phyloP scores from a whole-genome alignment of 2,113 vertebrate species.

The Coptodon rendalli region DNA sequence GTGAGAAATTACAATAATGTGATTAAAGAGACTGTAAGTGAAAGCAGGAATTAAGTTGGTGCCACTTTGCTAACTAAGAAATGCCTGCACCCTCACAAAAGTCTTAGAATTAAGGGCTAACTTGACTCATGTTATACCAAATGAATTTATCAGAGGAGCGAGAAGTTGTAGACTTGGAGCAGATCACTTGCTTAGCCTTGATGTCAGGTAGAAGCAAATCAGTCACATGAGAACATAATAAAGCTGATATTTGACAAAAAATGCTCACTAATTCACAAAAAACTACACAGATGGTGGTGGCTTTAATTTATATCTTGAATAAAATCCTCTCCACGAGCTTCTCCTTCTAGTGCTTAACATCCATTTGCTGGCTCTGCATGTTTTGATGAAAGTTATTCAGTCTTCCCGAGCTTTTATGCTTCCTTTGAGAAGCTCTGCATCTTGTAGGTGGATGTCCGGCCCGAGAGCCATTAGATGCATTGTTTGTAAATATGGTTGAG shows the following conservation, averaged over 20 bases:
- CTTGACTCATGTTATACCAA: neutral
- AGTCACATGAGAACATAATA: fast-evolving
- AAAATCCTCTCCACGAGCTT: neutral
- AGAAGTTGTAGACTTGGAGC: neutral
- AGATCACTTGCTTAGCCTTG: neutral
- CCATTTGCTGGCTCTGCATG: neutral
- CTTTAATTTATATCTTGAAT: neutral
- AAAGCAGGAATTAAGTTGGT: neutral
- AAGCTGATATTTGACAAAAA: neutral
- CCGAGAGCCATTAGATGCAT: constrained; percentile 39
- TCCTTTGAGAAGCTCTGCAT: neutral
- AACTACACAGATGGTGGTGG: neutral
- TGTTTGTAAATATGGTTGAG: constrained; percentile 53
- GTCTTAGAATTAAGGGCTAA: neutral
- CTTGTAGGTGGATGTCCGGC: constrained; percentile 27
- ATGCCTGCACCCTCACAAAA: neutral
- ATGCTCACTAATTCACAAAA: neutral
- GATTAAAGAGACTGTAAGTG: neutral
- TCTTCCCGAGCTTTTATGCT: constrained; percentile 7
- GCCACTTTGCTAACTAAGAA: neutral
- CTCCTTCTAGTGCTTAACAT: neutral
- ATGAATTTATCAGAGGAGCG: neutral
- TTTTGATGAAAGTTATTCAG: neutral
- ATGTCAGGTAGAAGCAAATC: neutral
- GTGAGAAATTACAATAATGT: neutral